Evolutionary conservation across 2,888 invertebrate genomes (phyloP).

Genomic region (Tachystola acroxantha): DNA sequence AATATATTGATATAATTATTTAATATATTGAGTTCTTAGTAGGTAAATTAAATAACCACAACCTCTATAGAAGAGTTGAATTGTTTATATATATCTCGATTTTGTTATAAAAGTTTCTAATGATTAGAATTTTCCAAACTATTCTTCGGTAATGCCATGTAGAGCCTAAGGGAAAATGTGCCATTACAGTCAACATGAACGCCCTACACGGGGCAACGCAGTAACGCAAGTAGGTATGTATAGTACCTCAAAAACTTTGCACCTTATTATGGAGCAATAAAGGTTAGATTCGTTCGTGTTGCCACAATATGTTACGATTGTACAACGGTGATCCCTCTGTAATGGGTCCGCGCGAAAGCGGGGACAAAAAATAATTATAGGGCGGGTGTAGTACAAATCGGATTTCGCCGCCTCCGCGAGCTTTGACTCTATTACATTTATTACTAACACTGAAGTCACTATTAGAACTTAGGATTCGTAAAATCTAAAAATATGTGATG

Average conservation of each 20-base stretch:
- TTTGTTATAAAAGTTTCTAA: no score
- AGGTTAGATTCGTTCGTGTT: neutral
- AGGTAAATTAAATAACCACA: no score
- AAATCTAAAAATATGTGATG: no score
- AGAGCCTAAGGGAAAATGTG: constrained; percentile 41
- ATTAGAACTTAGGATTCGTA: no score
- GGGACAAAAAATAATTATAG: constrained; percentile 48
- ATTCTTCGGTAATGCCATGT: neutral
- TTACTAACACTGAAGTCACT: no score
- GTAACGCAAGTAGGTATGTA: no score
- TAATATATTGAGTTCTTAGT: no score
- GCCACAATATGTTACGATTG: constrained; percentile 10
- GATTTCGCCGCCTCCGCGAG: constrained; percentile 24
- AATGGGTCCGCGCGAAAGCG: constrained; percentile 45
- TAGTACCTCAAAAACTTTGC: no score
- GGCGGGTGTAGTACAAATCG: constrained; percentile 39
- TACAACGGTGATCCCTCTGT: constrained; percentile 49
- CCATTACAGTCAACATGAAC: constrained; percentile 29
- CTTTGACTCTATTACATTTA: constrained; percentile 15
- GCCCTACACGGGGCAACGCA: neutral
- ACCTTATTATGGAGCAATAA: neutral
- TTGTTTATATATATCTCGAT: no score
- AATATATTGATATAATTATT: no score
- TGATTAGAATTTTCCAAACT: no score
- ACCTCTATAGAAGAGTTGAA: no score